A percentile compares a stretch with the other conserved stretches of the same genome.
Evolutionary conservation across 2,113 vertebrate genomes (phyloP).

Genomic region (Odontophorus gujanensis): DNA sequence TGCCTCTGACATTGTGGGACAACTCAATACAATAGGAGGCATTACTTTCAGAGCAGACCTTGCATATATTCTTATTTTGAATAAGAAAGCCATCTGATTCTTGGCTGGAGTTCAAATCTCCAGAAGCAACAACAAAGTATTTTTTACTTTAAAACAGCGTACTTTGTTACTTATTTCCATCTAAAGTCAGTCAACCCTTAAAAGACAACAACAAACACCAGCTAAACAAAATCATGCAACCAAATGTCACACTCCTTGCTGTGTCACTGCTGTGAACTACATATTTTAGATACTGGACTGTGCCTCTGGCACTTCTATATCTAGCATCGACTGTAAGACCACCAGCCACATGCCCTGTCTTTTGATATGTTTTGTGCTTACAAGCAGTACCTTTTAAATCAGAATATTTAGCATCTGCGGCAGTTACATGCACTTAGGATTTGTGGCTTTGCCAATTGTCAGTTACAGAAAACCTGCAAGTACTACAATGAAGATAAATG

Average conservation of each 20-base stretch:
- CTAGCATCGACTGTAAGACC: not conserved
- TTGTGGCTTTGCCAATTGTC: conserved; percentile 15
- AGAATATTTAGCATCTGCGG: not conserved
- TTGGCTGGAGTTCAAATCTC: not conserved
- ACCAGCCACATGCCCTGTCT: not conserved
- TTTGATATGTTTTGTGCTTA: conserved; percentile 12
- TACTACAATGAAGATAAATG: conserved; percentile 22
- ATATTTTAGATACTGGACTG: not conserved
- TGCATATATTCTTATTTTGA: not conserved
- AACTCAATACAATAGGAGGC: not conserved
- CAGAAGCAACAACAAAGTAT: not conserved
- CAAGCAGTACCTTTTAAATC: conserved; percentile 15
- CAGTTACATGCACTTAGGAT: conserved; percentile 12
- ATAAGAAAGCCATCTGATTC: not conserved
- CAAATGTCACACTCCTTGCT: not conserved
- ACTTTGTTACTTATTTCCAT: not conserved
- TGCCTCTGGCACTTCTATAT: not conserved
- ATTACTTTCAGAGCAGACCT: not conserved
- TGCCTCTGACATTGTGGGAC: not conserved
- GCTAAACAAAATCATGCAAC: not conserved
- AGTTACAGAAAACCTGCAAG: not conserved
- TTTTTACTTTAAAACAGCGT: not conserved
- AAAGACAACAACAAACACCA: not conserved
- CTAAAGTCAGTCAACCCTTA: not conserved
- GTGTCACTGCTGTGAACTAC: not conserved